phyloP scores from a whole-genome alignment of 2,797 vertebrate genomes.

The Pyrocephalus nanus region DNA sequence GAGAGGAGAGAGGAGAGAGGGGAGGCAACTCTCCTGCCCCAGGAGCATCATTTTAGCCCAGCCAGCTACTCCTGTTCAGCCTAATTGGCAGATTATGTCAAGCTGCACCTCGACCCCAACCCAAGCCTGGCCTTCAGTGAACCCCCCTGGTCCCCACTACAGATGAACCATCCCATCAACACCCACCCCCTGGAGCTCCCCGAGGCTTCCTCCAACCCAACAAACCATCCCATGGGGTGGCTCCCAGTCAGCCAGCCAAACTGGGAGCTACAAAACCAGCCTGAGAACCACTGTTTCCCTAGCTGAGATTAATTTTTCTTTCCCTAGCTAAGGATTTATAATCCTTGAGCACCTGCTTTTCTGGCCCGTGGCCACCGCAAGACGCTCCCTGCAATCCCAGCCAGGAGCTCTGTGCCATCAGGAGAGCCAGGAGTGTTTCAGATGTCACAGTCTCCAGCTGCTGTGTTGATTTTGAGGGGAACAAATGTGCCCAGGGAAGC shows the following conservation, averaged over 20 bases:
- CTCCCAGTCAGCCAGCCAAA: neutral
- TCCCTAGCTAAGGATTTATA: neutral
- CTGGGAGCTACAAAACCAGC: neutral
- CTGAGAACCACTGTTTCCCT: fast-evolving
- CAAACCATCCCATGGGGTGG: fast-evolving
- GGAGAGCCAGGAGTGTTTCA: neutral
- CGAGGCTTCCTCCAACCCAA: neutral
- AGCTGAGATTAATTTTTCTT: no score
- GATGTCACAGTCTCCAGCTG: neutral
- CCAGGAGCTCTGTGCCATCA: neutral
- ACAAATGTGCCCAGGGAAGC: neutral
- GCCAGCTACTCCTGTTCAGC: neutral
- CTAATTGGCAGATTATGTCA: neutral
- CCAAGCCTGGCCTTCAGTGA: neutral
- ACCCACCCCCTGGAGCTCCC: neutral
- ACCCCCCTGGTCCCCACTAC: neutral
- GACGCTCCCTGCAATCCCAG: neutral
- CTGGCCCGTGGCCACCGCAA: neutral
- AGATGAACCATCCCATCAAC: neutral
- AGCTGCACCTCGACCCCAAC: neutral
- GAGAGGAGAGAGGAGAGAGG: no score
- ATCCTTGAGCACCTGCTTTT: neutral
- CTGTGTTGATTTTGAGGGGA: slow-evolving; percentile 16
- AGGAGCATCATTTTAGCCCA: neutral
- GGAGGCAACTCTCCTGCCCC: neutral